These are phyloP conservation scores for Hoplostethus atlanticus DNA, from an alignment of 2,797 vertebrate genomes.

Conservation along the genomic window DNA sequence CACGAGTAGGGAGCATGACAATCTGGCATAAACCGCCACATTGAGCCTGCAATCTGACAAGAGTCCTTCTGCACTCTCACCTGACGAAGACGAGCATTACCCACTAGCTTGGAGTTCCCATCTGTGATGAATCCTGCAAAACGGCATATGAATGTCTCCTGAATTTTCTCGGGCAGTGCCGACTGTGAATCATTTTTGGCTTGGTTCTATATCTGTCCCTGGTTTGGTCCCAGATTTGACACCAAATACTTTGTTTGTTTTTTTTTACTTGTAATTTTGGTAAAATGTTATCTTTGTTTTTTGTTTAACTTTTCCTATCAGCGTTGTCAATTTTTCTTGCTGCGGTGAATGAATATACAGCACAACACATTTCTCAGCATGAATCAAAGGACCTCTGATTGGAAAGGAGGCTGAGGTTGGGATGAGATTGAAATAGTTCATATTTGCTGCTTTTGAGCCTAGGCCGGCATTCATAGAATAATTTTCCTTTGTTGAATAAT, in stretches of 20 bases:
- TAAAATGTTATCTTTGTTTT: too few species aligned
- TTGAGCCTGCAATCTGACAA: slow-evolving; percentile 76
- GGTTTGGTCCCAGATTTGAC: too few species aligned
- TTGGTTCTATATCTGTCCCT: too few species aligned
- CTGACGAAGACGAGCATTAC: slow-evolving; percentile 91
- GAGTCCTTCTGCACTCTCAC: slow-evolving; percentile 86
- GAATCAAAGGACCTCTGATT: too few species aligned
- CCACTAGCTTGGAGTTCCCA: slow-evolving; percentile 93
- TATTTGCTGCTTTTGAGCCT: not conserved
- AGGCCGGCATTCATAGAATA: not conserved
- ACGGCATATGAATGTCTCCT: not conserved
- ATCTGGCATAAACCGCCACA: slow-evolving; percentile 71
- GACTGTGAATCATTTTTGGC: not conserved
- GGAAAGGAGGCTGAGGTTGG: too few species aligned
- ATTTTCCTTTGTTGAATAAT: too few species aligned
- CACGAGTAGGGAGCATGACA: slow-evolving; percentile 88
- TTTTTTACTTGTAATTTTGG: too few species aligned
- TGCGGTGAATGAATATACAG: too few species aligned
- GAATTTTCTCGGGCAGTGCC: not conserved
- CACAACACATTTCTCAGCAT: too few species aligned
- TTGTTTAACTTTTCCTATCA: too few species aligned
- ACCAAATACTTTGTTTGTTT: too few species aligned
- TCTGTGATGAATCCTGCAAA: slow-evolving; percentile 94
- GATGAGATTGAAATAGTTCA: not conserved
- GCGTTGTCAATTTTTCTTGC: too few species aligned